Percentiles rank a stretch among this genome's conserved stretches.
These are phyloP conservation scores for Parasteatoda tepidariorum DNA, from an alignment of 1,140 invertebrate genomes.

Conservation along the genomic window DNA sequence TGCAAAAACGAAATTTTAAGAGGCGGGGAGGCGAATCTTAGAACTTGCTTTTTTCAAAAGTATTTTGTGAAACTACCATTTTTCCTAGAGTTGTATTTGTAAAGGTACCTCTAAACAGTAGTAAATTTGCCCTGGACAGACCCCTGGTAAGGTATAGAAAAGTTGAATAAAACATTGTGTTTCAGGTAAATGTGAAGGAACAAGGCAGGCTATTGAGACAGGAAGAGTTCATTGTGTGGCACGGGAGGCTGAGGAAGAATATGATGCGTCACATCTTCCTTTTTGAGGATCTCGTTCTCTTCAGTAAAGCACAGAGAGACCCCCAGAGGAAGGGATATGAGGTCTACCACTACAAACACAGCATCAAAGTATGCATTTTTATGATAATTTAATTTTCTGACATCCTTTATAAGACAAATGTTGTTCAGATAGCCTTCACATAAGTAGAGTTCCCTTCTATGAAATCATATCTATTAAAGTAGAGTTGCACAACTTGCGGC, in stretches of 20 bases:
- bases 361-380: constrained; percentile 53
- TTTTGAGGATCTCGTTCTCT: constrained; percentile 61
- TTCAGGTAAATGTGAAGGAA: constrained; percentile 61
- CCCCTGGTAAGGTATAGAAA: too few relatives aligned
- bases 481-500: too few relatives aligned
- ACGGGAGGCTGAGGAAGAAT: constrained; percentile 52
- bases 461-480: too few relatives aligned
- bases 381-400: not conserved
- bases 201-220: constrained; percentile 59
- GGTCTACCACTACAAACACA: constrained; percentile 62
- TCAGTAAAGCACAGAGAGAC: constrained; percentile 61
- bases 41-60: too few relatives aligned
- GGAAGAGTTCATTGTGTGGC: constrained; percentile 61
- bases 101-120: too few relatives aligned
- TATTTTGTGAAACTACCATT: too few relatives aligned
- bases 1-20: too few relatives aligned
- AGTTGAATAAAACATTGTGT: too few relatives aligned
- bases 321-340: constrained; percentile 60
- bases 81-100: too few relatives aligned
- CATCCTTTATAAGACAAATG: not conserved
- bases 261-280: constrained; percentile 58
- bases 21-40: too few relatives aligned
- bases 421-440: not conserved
- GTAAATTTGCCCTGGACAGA: too few relatives aligned
- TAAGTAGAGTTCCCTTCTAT: too few relatives aligned